Evolutionary conservation across 1,140 invertebrate species (phyloP), one percentile per base, ranked within the genome.

Genomic region (Lucilia cuprina): DNA sequence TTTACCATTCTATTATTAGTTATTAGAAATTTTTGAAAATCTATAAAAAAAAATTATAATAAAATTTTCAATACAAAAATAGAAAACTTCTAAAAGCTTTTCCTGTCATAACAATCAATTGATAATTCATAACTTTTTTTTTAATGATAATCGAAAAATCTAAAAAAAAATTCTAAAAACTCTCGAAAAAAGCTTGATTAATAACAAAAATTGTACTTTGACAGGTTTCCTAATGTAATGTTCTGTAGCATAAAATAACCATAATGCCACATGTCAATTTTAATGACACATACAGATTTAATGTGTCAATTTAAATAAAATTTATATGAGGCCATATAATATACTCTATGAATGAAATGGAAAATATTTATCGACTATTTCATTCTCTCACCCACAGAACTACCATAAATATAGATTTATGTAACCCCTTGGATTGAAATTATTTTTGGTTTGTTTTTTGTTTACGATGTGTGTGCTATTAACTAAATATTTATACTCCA

Each of bases 211-310:
- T 30, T 75, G 41, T 47, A n/a, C 19, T 35, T 80, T 84, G 83
- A 80, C 83, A 84, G 83, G 83, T 84, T 84, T 80, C 25, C 75
- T 50, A 65, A 82, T 8, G 10, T 84, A 21, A 14, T 82, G 34
- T 84, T 85, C 7, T 41, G 7, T 84, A 85, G 85, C 87, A 88
- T 87, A 87, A 88, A 19, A 49, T 49, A 80, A 19, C 87, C 85
- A 82, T 87, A 89, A 89, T 89, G 87, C 88, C 88, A 87, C 88
- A 86, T 89, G 84, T 84, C 84, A 84, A 21, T 84, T 70, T 50
- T 70, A 82, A 84, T 84, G 88, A 89, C 88, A 89, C 88, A 88
- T 89, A 89, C 87, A 86, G 88, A 89, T 89, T 89, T 89, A 88
- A 89, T 87, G 82, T 89, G 88, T 89, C 88, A 89, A 89, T 89